Base-by-base conservation (phyloP, 2,113 vertebrate species). In the Leucoraja erinaceus region DNA sequence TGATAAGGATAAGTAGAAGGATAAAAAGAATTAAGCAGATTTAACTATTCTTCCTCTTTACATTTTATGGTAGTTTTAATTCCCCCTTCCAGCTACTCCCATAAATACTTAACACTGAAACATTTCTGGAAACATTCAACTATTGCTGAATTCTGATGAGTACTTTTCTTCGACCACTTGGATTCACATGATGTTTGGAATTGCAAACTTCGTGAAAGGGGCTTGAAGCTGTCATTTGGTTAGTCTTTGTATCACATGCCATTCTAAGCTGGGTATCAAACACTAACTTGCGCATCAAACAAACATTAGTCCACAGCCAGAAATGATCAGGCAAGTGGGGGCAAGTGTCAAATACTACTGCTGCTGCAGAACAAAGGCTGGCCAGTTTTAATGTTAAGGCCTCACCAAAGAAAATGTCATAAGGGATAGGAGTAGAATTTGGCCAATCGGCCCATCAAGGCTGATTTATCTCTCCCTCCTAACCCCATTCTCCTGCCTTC, bases 1-100 rank as follows among this genome's bases (percentile, higher is more conserved):
- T 72, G 88, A 91, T 72, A 91, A 91, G 66, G 31, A 47, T 91
- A 91, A 72, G 88, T 7, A 72, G 68, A 91, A 72, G 22, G 88
- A 91, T 91, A 72, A 91, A 66, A 91, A 47, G 66, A 72, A 72
- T 54, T 72, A 68, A 70, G 9, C 20, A 70, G n/a, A 47, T 7
- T 31, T 20, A 47, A 20, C 16, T 33, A 47, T 70, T 22, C 68
- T 66, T 47, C 66, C 31, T 90, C 9, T 47, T 72, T 25, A 38
- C 6, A 68, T 47, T 68, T 72, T 91, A 38, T 68, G 8, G 31
- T 68, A 33, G 86, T 70, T 38, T 38, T 31, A 47, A 68, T 12
- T 31, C 66, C 31, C 38, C 63, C 8, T 72, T 72, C 28, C 56
- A 61, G 79, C 22, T 56, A 83, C 8, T 63, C 28, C 56, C 5